phyloP scores from a whole-genome alignment of 1,140 invertebrate genomes.

The Aethina tumida region DNA sequence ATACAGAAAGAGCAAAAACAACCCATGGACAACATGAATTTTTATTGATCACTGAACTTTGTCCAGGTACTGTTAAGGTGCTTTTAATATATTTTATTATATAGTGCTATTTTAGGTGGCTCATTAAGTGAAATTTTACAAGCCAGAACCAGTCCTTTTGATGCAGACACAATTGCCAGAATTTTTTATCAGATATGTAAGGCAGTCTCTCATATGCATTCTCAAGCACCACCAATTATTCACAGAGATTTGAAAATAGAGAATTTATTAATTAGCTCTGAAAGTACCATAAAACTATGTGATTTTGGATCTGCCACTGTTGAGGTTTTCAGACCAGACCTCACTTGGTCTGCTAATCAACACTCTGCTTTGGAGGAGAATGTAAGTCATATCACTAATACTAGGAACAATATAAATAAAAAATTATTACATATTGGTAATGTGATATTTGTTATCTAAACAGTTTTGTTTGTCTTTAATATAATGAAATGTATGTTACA shows the following conservation, averaged over 20 bases:
- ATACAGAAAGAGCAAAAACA: constrained; percentile 58
- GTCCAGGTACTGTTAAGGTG: constrained; percentile 20
- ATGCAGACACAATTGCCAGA: constrained; percentile 66
- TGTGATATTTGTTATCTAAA: too few species aligned
- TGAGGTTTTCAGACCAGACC: constrained; percentile 71
- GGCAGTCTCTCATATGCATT: constrained; percentile 90
- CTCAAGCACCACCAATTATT: constrained; percentile 75
- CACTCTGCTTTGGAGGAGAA: constrained; percentile 90
- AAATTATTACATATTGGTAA: too few species aligned
- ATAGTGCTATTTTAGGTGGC: constrained; percentile 43
- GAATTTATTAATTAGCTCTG: constrained; percentile 58
- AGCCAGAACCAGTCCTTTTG: constrained; percentile 50
- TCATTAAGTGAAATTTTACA: constrained; percentile 74
- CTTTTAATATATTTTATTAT: constrained; percentile 1
- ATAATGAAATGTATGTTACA: too few species aligned
- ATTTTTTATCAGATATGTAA: constrained; percentile 87
- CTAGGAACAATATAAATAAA: too few species aligned
- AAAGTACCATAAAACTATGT: constrained; percentile 89
- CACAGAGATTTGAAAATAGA: constrained; percentile 89
- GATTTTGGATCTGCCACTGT: constrained; percentile 97
- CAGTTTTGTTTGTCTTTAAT: too few species aligned
- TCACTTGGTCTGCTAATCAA: constrained; percentile 86
- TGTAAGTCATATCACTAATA: constrained; percentile 52
- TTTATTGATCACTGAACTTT: constrained; percentile 32
- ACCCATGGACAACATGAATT: constrained; percentile 43